Base-by-base conservation (phyloP, 2,797 vertebrate species). In the Hylomyscus alleni region DNA sequence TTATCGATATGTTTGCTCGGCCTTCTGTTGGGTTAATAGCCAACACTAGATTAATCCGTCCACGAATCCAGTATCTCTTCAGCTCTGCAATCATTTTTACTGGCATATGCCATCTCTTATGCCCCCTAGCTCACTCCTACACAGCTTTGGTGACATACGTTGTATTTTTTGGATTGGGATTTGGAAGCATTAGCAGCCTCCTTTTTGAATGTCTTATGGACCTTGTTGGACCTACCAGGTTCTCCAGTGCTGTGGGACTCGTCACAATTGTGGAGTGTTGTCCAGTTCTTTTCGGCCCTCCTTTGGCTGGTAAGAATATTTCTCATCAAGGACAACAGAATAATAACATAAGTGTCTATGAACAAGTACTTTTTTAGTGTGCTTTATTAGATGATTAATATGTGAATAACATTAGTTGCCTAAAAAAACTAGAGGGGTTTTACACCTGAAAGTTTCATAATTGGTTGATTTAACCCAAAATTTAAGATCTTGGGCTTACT, bases 161-260 rank as follows among this genome's bases (percentile, higher is more conserved):
- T 1, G 10, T 99, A n/a, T 99, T 99, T 98, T 99, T 99, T 81
- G 99, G 99, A 62, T 99, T 99, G 96, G 99, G 99, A 4, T 99
- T 99, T 95, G 99, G 99, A 88, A 99, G 99, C 99, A 99, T 99
- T 94, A 99, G 99, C 98, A 99, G 99, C 0, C 99, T 99, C 89
- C 98, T 99, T 89, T 99, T 99, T 97, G 99, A 99, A 98, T 99
- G 99, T 0, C 98, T 99, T 95, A 99, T 99, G 99, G 99, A 99
- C 97, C 98, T 99, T 0, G 99, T 99, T 47, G 99, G 99, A 37
- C 86, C 99, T 78, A 96, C 99, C 86, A 98, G 99, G 98, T 99
- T 99, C 98, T 99, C 99, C 98, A 99, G 99, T 62, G 99, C 99
- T 0, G 99, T 99, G 78, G 99, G 99, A 96, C 99, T 99, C 54